These are phyloP conservation scores for Augochlorella aurata DNA, from an alignment of 2,888 invertebrate species.

Conservation along the genomic window DNA sequence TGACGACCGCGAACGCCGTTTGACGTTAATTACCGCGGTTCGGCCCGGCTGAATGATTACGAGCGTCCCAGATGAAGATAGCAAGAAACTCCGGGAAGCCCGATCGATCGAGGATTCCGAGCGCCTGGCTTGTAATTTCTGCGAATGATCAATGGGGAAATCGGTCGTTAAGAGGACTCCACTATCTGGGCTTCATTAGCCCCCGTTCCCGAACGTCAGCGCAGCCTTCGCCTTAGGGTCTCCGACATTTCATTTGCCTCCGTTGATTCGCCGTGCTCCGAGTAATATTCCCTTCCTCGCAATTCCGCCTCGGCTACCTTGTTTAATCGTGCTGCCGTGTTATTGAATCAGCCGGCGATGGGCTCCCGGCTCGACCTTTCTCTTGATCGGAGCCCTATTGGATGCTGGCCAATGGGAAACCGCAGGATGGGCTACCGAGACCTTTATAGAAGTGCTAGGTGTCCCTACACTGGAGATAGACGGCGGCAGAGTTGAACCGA, in stretches of 20 bases:
- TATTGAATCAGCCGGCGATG: not conserved
- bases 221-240: not conserved
- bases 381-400: not conserved
- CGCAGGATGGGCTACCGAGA: not conserved
- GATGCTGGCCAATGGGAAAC: not conserved
- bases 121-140: conserved; percentile 37
- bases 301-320: not conserved
- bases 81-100: conserved; percentile 14
- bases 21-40: conserved; percentile 48
- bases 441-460: not conserved
- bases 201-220: not conserved
- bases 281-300: conserved; percentile 1
- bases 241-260: not conserved
- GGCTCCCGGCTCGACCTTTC: not conserved
- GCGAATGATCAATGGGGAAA: conserved; percentile 45
- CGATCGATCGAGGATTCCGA: conserved; percentile 42
- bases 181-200: conserved; percentile 49
- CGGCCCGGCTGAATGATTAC: conserved; percentile 2
- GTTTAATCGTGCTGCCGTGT: not conserved
- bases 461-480: not conserved
- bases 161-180: conserved; percentile 33
- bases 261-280: not conserved
- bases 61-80: conserved; percentile 40
- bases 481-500: not conserved
- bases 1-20: conserved; percentile 43